These are phyloP conservation scores for Rana temporaria DNA, from an alignment of 2,113 vertebrate genomes.

Conservation along the genomic window DNA sequence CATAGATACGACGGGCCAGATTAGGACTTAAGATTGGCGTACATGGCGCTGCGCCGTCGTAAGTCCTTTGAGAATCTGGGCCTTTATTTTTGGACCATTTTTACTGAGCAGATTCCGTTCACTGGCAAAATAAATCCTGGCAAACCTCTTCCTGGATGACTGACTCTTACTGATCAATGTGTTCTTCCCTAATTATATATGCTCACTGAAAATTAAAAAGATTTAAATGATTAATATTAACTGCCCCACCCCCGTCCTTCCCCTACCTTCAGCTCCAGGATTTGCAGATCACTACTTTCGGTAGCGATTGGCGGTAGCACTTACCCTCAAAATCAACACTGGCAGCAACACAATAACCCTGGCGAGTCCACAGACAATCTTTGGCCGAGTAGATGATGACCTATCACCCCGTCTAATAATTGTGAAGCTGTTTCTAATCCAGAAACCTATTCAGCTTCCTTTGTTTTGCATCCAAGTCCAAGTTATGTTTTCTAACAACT, in stretches of 20 bases:
- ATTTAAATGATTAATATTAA: neutral
- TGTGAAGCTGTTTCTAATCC: neutral
- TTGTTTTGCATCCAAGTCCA: slow-evolving; percentile 14
- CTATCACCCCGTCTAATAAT: neutral
- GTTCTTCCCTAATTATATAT: no score
- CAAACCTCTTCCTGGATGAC: no score
- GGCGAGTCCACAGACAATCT: neutral
- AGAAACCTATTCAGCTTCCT: neutral
- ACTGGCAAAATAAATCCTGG: no score
- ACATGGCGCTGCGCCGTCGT: no score
- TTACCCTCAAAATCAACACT: slow-evolving; percentile 16
- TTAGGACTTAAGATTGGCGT: no score
- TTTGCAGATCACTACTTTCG: neutral
- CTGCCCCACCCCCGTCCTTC: no score
- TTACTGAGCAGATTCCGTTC: no score
- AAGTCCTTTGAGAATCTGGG: no score
- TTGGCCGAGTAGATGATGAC: slow-evolving; percentile 1
- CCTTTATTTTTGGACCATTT: no score
- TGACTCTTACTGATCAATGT: no score
- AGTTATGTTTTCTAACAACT: slow-evolving; percentile 32
- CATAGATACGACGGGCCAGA: no score
- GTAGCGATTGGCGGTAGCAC: neutral
- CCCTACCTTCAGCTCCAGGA: neutral
- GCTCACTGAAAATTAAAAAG: no score
- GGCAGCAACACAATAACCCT: neutral